Base-by-base conservation (phyloP, 2,113 vertebrate genomes). In the Ascaphus truei region DNA sequence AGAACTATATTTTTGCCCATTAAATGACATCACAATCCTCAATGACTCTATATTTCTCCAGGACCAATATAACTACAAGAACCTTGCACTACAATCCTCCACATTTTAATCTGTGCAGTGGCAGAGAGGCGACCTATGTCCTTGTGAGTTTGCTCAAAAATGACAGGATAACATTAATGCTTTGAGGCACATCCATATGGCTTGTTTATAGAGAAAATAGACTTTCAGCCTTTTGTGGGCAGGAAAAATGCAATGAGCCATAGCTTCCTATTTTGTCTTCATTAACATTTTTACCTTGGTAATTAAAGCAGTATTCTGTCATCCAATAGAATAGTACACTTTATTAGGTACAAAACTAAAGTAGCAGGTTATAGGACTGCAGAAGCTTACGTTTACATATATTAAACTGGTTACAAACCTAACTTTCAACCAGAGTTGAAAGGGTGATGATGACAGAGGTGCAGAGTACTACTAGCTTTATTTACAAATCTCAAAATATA, bases 221-320 rank as follows among this genome's bases (percentile, higher is more conserved):
- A 12, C 58, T 61, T 61, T 61, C 58, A 25, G 45, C 45, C 39
- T 45, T 25, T 20, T 15, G 20, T 63, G 29, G 61, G 45, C 4
- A 51, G 45, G 30, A 51, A 51, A 33, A 50, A 63, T 63, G 45
- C 31, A 51, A 51, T 51, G 45, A 63, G 45, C 30, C 45, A 26
- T 36, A 8, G 18, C 43, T 62, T 30, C 36, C 41, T 48, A 48
- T 47, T 62, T 62, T 62, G 27, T 47, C 59, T 62, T 45, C 26
- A 15, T 61, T 63, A 63, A 51, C 43, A 36, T 34, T 16, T 63
- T 51, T 63, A 63, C 61, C 26, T 48, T 62, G 43, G 27, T 45
- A 62, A 31, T 61, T 61, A 43, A 29, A 61, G 20, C 15, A 29
- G 25, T 41, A 60, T 13, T 37, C 22, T 27, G 37, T 61, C 37